Conservation (phyloP, 2,113 vertebrate genomes). For the Montifringilla adamsi region DNA sequence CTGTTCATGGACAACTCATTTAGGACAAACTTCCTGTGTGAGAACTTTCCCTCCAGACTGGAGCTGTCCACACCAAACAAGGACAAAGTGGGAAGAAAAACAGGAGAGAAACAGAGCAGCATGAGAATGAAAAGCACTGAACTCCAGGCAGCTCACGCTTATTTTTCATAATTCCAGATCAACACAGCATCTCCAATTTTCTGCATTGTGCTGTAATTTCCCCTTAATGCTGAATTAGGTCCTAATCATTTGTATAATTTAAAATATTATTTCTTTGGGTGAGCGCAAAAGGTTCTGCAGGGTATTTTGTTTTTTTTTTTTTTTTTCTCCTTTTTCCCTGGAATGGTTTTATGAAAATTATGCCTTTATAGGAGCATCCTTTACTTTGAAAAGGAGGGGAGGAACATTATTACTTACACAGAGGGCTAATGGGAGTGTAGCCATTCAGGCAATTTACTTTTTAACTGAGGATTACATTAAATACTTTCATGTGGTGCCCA, state of each 20-base stretch:
- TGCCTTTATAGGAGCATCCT: background rate
- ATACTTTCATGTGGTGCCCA: background rate
- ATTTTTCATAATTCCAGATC: background rate
- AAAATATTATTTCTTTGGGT: constrained; percentile 6
- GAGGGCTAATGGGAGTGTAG: background rate
- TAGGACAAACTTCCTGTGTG: background rate
- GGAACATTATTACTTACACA: background rate
- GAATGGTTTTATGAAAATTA: constrained; percentile 10
- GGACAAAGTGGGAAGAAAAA: background rate
- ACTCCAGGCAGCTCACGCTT: background rate
- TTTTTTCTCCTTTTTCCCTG: background rate
- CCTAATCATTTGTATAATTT: constrained; percentile 43
- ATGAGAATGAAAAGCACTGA: background rate
- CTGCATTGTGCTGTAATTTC: constrained; percentile 1
- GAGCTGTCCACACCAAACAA: background rate
- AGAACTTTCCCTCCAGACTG: background rate
- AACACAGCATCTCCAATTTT: background rate
- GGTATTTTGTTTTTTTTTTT: background rate
- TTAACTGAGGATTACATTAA: background rate
- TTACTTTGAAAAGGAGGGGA: background rate
- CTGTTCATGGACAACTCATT: background rate
- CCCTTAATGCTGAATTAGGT: background rate
- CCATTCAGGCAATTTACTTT: constrained; percentile 28
- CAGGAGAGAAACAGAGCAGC: background rate
- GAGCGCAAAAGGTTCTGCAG: background rate